A percentile compares a stretch with the other conserved stretches of the same genome.
Evolutionary conservation across 2,888 invertebrate species (phyloP).

Genomic region (Heteropelma amictum): DNA sequence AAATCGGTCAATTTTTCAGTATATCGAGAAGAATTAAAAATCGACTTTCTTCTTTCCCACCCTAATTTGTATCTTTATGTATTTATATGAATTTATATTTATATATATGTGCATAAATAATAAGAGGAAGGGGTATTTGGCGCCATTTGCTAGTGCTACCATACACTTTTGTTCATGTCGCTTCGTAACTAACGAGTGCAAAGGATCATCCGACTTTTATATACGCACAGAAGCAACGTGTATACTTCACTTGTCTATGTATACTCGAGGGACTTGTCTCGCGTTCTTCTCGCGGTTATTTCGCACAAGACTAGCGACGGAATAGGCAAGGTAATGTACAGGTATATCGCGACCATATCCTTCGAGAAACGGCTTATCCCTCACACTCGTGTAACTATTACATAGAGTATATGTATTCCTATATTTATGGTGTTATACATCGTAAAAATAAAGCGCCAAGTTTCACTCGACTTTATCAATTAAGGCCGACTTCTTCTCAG

Average conservation of each 20-base stretch:
- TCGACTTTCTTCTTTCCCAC: no score
- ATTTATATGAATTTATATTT: no score
- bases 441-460: constrained; percentile 29
- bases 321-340: constrained; percentile 9
- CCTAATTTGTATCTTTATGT: no score
- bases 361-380: constrained; percentile 31
- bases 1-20: no score
- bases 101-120: no score
- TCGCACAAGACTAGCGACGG: constrained; percentile 34
- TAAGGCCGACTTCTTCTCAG: constrained; percentile 43
- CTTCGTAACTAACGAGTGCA: constrained; percentile 47
- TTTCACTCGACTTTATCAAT: constrained; percentile 53
- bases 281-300: constrained; percentile 36
- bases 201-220: constrained; percentile 26
- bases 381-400: not conserved
- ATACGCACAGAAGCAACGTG: no score
- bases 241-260: constrained; percentile 15
- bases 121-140: no score
- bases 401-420: not conserved
- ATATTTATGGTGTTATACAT: constrained; percentile 8
- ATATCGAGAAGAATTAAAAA: no score
- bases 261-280: constrained; percentile 48
- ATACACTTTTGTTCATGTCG: constrained; percentile 25
- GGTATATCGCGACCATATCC: constrained; percentile 21
- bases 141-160: constrained; percentile 2